Conservation (phyloP, 92 coral and sea anemone genomes). For the Siderastrea radians region DNA sequence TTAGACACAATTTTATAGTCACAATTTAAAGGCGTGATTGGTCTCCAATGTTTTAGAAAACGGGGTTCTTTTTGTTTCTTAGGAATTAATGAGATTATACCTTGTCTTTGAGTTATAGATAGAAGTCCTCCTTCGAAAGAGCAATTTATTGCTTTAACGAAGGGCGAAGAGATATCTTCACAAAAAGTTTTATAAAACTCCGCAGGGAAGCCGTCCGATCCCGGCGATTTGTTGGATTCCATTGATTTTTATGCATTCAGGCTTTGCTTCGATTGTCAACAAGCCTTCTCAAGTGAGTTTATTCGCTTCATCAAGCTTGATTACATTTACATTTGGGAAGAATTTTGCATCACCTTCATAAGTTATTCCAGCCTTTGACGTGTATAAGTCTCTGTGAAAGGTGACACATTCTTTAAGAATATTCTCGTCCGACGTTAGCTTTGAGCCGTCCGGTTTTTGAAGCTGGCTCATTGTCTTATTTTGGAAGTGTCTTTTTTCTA, state of each 20-base stretch:
- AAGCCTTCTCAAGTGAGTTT: slow-evolving; percentile 1
- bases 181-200: slow-evolving; percentile 11
- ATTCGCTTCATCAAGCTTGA: not conserved
- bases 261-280: not conserved
- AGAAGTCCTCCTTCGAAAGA: slow-evolving; percentile 11
- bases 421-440: not conserved
- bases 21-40: slow-evolving; percentile 32
- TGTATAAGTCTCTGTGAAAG: not conserved
- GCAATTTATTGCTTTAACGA: not conserved
- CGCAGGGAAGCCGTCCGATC: not conserved
- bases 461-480: not conserved
- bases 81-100: slow-evolving; percentile 19
- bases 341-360: not conserved
- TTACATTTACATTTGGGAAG: not conserved
- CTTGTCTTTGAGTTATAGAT: slow-evolving; percentile 15
- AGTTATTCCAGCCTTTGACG: not conserved
- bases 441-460: not conserved
- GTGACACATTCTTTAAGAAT: slow-evolving; percentile 8
- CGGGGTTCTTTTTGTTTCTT: slow-evolving; percentile 18
- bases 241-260: not conserved
- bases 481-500: not conserved
- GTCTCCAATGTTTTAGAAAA: slow-evolving; percentile 31
- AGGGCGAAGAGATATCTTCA: not conserved
- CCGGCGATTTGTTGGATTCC: not conserved
- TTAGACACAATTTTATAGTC: slow-evolving; percentile 40